Evolutionary conservation across 2,113 vertebrate species (phyloP).

Genomic region (Corythornis cristatus): DNA sequence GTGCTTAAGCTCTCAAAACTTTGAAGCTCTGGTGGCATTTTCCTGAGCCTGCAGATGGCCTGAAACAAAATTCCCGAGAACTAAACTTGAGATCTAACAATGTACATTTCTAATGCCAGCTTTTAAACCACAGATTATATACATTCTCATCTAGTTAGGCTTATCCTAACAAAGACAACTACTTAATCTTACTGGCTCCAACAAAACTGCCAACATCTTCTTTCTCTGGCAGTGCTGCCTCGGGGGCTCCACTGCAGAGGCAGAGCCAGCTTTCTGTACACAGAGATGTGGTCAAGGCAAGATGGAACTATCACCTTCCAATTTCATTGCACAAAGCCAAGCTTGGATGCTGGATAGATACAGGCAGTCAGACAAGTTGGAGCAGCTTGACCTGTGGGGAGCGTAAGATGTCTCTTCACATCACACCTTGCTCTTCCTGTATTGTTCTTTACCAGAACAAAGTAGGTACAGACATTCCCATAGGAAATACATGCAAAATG

Average conservation of each 20-base stretch:
- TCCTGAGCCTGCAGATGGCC: not conserved
- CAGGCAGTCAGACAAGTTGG: slow-evolving; percentile 51
- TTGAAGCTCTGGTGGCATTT: not conserved
- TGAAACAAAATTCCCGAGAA: not conserved
- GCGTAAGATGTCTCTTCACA: slow-evolving; percentile 1
- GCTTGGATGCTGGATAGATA: slow-evolving; percentile 16
- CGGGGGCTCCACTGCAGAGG: not conserved
- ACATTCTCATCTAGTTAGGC: not conserved
- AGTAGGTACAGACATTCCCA: slow-evolving; percentile 2
- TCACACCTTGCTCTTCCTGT: slow-evolving; percentile 48
- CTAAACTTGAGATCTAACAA: not conserved
- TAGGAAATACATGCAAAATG: slow-evolving; percentile 1
- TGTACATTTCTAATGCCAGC: not conserved
- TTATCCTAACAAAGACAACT: not conserved
- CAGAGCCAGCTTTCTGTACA: not conserved
- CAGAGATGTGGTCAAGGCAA: slow-evolving; percentile 1
- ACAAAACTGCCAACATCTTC: not conserved
- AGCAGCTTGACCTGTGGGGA: slow-evolving; percentile 63
- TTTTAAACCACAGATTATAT: not conserved
- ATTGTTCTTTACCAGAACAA: slow-evolving; percentile 9
- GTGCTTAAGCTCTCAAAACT: not conserved
- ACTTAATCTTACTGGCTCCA: not conserved
- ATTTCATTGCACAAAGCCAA: not conserved
- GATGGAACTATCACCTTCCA: not conserved
- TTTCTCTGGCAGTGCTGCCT: not conserved